A percentile compares a stretch with the other conserved stretches of the same genome.
phyloP scores from a whole-genome alignment of 2,888 invertebrate genomes.

The Sphaerophoria taeniata region DNA sequence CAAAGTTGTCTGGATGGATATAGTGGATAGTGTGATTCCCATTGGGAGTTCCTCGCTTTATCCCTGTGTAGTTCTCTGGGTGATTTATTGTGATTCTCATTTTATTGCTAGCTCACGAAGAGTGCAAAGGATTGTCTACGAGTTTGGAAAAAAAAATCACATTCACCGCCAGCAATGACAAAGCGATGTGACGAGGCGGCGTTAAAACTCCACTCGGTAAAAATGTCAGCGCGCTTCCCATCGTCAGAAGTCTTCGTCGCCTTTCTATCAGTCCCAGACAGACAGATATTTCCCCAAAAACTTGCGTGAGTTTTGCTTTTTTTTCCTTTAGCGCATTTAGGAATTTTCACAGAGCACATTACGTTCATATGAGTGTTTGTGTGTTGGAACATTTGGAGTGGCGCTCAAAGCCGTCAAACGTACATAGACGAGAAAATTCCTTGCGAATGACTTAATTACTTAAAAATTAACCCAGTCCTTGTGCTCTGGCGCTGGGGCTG shows the following conservation, averaged over 20 bases:
- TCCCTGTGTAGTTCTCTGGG: constrained; percentile 33
- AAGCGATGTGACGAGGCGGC: constrained; percentile 13
- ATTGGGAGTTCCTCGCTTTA: constrained; percentile 20
- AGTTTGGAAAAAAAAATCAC: constrained; percentile 54
- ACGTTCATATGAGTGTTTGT: not conserved
- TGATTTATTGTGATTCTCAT: constrained; percentile 69
- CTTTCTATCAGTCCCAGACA: constrained; percentile 16
- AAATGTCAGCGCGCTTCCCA: constrained; percentile 33
- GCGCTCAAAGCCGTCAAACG: constrained; percentile 38
- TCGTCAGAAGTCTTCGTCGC: not conserved
- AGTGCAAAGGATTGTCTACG: constrained; percentile 55
- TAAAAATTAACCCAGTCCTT: constrained; percentile 68
- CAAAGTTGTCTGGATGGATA: constrained; percentile 57
- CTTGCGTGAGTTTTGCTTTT: constrained; percentile 59
- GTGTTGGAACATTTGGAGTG: constrained; percentile 23
- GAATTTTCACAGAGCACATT: constrained; percentile 34
- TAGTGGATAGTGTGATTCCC: constrained; percentile 54
- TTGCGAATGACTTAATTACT: constrained; percentile 69
- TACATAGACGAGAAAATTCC: constrained; percentile 60
- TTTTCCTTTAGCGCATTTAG: constrained; percentile 32
- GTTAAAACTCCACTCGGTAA: constrained; percentile 47
- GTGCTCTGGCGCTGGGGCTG: not conserved
- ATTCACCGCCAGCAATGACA: constrained; percentile 54
- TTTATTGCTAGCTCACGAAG: constrained; percentile 64
- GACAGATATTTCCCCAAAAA: constrained; percentile 60